Evolutionary conservation across 2,113 vertebrate species (phyloP).

Genomic region (Macaca nemestrina): DNA sequence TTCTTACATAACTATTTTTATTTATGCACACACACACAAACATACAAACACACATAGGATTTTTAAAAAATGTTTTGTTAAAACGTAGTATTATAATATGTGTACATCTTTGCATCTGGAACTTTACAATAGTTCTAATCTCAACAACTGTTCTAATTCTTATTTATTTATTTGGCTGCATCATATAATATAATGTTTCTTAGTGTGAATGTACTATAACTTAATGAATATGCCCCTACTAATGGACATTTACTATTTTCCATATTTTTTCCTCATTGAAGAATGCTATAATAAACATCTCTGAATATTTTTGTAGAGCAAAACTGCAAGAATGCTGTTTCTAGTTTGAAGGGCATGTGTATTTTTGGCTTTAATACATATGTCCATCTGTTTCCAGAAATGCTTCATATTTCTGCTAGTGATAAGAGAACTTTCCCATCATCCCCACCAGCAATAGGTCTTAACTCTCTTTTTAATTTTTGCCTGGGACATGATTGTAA

Average conservation of each 20-base stretch:
- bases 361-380: constrained; percentile 63
- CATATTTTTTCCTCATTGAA: constrained; percentile 39
- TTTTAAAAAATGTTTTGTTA: constrained; percentile 22
- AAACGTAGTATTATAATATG: background rate
- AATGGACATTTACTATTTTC: background rate
- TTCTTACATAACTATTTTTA: background rate
- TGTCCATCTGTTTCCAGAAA: constrained; percentile 33
- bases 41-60: background rate
- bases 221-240: constrained; percentile 25
- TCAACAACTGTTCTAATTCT: background rate
- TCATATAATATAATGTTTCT: background rate
- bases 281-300: constrained; percentile 4
- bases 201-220: background rate
- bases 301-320: constrained; percentile 16
- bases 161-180: constrained; percentile 11
- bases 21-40: background rate
- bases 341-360: background rate
- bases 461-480: constrained; percentile 52
- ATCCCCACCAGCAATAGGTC: background rate
- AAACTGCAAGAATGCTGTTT: background rate
- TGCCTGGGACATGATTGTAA: background rate
- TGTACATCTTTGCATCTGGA: background rate
- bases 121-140: background rate
- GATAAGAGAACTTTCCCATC: constrained; percentile 32
- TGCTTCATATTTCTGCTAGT: background rate